Conservation (phyloP, 2,797 vertebrate genomes). For the Cirrhinus mrigala region DNA sequence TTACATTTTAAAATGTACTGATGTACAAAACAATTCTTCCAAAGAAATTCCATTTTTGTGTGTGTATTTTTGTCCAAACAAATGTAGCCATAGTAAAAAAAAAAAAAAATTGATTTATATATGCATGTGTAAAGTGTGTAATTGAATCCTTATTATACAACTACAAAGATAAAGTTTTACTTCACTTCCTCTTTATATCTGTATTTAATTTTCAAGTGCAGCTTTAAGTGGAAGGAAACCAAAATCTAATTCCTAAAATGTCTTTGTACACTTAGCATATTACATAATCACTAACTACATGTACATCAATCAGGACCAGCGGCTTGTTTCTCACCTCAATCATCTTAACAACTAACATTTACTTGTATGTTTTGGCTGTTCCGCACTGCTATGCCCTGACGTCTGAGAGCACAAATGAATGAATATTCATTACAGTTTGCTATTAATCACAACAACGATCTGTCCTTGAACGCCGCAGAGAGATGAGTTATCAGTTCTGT, state of each 20-base stretch:
- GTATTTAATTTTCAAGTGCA: neutral
- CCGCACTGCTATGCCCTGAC: neutral
- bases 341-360: conserved; percentile 24
- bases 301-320: neutral
- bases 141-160: neutral
- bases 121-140: neutral
- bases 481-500: conserved; percentile 44
- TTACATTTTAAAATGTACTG: neutral
- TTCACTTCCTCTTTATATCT: no score
- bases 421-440: conserved; percentile 44
- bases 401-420: conserved; percentile 14
- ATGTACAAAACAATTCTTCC: neutral
- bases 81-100: neutral
- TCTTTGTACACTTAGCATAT: neutral
- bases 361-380: conserved; percentile 29
- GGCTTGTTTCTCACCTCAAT: conserved; percentile 15
- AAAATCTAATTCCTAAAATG: neutral
- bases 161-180: no score
- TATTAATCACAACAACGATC: conserved; percentile 48
- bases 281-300: neutral
- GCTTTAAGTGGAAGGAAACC: neutral
- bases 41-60: neutral
- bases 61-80: neutral
- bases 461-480: conserved; percentile 33
- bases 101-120: no score